Conservation (phyloP, 2,113 vertebrate species). For the Thinocorus orbignyianus region DNA sequence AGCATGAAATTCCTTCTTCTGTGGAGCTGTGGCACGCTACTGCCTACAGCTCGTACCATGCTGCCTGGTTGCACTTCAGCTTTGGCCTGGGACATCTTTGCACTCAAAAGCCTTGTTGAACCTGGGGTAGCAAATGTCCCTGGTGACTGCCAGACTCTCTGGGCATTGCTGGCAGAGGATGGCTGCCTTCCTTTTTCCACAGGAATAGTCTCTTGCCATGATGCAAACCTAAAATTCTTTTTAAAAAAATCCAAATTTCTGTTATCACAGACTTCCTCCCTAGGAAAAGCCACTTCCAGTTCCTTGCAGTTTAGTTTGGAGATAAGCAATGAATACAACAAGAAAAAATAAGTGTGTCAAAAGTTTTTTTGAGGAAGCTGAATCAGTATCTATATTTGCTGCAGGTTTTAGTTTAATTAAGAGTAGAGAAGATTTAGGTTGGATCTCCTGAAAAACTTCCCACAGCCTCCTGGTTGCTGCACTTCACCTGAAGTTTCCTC, state of each 20-base stretch:
- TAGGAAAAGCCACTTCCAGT: too few species aligned
- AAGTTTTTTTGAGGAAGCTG: neutral
- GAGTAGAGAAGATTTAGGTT: neutral
- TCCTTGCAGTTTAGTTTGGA: too few species aligned
- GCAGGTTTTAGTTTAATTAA: neutral
- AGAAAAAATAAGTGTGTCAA: neutral
- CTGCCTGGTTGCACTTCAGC: fast-evolving
- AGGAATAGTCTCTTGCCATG: neutral
- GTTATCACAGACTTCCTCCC: too few species aligned
- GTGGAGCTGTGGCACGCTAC: neutral
- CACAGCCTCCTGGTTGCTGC: neutral
- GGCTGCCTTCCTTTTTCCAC: neutral
- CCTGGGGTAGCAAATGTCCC: neutral
- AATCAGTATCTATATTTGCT: neutral
- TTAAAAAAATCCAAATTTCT: neutral
- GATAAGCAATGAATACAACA: neutral
- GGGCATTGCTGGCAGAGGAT: neutral
- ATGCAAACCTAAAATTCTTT: neutral
- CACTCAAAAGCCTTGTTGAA: neutral
- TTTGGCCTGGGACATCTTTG: neutral
- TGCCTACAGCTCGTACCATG: neutral
- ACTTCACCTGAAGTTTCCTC: neutral
- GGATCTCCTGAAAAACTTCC: neutral
- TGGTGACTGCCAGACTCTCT: neutral
- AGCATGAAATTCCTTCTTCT: neutral